Base-by-base conservation (phyloP, 2,888 invertebrate genomes). In the Branchipolynoe longqiensis region DNA sequence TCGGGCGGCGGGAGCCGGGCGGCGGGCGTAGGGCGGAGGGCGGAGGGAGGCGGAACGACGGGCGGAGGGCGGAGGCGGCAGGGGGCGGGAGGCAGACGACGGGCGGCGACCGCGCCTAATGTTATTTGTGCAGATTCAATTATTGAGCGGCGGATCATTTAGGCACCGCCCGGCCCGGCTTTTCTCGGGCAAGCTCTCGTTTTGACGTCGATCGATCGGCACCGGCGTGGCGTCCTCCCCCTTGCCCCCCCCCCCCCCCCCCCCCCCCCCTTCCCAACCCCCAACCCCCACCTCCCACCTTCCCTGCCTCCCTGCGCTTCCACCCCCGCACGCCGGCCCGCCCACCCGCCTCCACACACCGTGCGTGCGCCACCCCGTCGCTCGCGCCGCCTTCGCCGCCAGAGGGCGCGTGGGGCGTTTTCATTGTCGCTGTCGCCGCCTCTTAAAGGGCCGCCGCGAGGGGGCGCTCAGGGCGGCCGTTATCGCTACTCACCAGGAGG, bases 111-210 rank as follows among this genome's bases (percentile, higher is more conserved):
- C 3, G 69, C 36, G 69, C 69, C 69, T 33, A 69, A 69, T 69
- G 69, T 69, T 69, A 69, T 69, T 69, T 69, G 69, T 69, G 69
- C 69, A 69, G 69, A 69, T 69, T 69, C 69, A 69, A 69, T 69
- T 69, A 69, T 69, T 69, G 69, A 69, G 69, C 69, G 69, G 69
- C 64, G 69, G 69, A 69, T 69, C 69, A 69, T 69, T 69, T 69
- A 69, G 69, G 69, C 69, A 38, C 69, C 69, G 69, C 0, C 36
- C 69, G 69, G 33, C 22, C 36, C 69, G 69, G 69, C 69, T 69
- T 69, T 69, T 69, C 69, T 69, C 69, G 69, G 69, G 36, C 69
- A 14, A 33, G 69, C 69, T 69, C 69, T 69, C 69, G 69, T 69
- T 69, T 69, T 69, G 69, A 69, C 69, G 69, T 69, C 36, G 69